Conservation (phyloP, 2,113 vertebrate genomes). For the Protomyctophum bolini region DNA sequence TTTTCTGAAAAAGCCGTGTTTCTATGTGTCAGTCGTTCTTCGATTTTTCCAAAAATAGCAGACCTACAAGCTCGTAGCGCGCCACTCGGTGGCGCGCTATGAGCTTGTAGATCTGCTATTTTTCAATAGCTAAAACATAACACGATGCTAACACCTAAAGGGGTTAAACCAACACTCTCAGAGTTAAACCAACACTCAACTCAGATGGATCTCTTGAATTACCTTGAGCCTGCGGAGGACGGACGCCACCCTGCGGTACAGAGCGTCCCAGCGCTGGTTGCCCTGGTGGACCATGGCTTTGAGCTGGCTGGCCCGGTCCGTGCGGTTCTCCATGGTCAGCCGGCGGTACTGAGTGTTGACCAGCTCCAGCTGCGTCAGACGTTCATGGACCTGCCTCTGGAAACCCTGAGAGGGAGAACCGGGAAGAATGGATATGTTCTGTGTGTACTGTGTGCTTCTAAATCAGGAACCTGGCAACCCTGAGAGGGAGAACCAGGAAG, state of each 20-base stretch:
- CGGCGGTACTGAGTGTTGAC: slow-evolving; percentile 94
- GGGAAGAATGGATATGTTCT: too few relatives aligned
- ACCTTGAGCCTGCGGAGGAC: slow-evolving; percentile 91
- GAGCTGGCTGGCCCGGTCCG: slow-evolving; percentile 87
- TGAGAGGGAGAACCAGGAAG: slow-evolving; percentile 44
- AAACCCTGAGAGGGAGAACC: slow-evolving; percentile 78
- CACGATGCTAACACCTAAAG: too few relatives aligned
- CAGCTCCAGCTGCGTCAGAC: slow-evolving; percentile 89
- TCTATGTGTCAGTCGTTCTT: too few relatives aligned
- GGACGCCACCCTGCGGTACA: slow-evolving; percentile 85
- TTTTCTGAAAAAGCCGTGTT: too few relatives aligned
- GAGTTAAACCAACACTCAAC: too few relatives aligned
- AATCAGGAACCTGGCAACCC: slow-evolving; percentile 83
- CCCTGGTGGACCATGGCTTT: slow-evolving; percentile 88
- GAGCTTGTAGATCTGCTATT: too few relatives aligned
- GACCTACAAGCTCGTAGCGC: too few relatives aligned
- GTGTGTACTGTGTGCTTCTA: too few relatives aligned
- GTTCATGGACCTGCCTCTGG: slow-evolving; percentile 90
- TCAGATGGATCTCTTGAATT: background rate
- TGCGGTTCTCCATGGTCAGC: slow-evolving; percentile 92
- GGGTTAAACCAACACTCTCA: too few relatives aligned
- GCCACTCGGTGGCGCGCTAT: too few relatives aligned
- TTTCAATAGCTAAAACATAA: too few relatives aligned
- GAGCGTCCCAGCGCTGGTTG: slow-evolving; percentile 91
- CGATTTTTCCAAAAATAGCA: too few relatives aligned